These are phyloP conservation scores for Chymomyza procnemis DNA, from an alignment of 2,888 invertebrate species.

Conservation along the genomic window DNA sequence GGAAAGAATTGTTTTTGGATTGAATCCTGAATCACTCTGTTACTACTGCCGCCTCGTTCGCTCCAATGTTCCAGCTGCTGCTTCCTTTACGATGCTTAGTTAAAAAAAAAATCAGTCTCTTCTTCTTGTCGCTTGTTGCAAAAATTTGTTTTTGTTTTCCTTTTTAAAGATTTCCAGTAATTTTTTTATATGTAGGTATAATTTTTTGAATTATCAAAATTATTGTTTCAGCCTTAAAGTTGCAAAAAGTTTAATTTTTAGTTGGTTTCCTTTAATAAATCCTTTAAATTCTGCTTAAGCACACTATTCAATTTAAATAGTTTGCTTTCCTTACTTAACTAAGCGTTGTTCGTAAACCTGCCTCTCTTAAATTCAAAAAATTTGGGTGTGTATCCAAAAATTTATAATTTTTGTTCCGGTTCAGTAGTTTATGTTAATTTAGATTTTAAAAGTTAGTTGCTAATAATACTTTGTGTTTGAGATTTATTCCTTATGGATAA, in stretches of 20 bases:
- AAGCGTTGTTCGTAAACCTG: constrained; percentile 74
- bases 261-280: constrained; percentile 42
- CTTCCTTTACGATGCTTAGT: constrained; percentile 31
- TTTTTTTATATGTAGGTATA: constrained; percentile 18
- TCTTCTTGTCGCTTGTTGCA: constrained; percentile 66
- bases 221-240: constrained; percentile 69
- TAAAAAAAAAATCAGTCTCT: constrained; percentile 74
- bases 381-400: neutral
- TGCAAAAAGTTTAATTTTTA: constrained; percentile 45
- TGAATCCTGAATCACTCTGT: constrained; percentile 64
- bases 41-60: constrained; percentile 37
- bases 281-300: neutral
- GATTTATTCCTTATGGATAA: constrained; percentile 6
- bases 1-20: constrained; percentile 54
- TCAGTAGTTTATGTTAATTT: constrained; percentile 22
- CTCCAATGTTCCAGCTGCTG: constrained; percentile 15
- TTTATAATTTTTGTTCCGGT: constrained; percentile 8
- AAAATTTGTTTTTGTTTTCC: constrained; percentile 13
- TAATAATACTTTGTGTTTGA: constrained; percentile 58
- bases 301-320: constrained; percentile 21
- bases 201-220: constrained; percentile 56
- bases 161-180: constrained; percentile 1
- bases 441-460: constrained; percentile 28
- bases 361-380: constrained; percentile 41
- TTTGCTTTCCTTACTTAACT: constrained; percentile 39